Conservation (phyloP, 2,888 invertebrate species). For the Exocentrus adspersus region DNA sequence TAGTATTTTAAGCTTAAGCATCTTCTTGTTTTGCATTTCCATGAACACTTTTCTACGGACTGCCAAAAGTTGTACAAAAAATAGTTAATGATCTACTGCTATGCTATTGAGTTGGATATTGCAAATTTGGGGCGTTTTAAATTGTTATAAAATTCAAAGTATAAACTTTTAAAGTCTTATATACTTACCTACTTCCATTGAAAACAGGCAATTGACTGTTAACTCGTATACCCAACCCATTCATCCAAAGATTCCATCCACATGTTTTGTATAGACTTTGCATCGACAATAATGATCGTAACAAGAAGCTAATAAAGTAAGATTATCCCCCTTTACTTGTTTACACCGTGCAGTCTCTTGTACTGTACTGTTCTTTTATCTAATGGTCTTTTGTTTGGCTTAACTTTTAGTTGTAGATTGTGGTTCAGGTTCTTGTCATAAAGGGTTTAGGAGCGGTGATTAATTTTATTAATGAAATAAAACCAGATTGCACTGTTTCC, state of each 20-base stretch:
- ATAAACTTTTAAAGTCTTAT: too few species aligned
- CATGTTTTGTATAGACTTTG: neutral
- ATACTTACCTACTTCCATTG: too few species aligned
- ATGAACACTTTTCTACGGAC: too few species aligned
- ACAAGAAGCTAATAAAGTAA: slow-evolving; percentile 3
- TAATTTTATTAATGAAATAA: neutral
- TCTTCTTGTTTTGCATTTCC: too few species aligned
- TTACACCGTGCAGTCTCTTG: neutral
- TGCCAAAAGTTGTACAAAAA: too few species aligned
- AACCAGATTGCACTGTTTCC: neutral
- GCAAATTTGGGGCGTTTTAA: too few species aligned
- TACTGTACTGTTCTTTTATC: neutral
- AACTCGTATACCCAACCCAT: too few species aligned
- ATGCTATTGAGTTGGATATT: too few species aligned
- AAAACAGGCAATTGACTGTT: too few species aligned
- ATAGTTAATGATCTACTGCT: too few species aligned
- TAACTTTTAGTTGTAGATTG: slow-evolving; percentile 1
- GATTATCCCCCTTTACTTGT: neutral
- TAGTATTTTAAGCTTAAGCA: too few species aligned
- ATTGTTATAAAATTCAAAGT: too few species aligned
- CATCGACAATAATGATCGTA: neutral
- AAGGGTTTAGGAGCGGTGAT: neutral
- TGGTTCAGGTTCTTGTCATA: neutral
- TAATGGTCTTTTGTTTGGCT: neutral
- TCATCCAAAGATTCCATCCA: neutral